These are phyloP conservation scores for Coecobrya sp. DNA, from an alignment of 2,888 invertebrate genomes.

Conservation along the genomic window DNA sequence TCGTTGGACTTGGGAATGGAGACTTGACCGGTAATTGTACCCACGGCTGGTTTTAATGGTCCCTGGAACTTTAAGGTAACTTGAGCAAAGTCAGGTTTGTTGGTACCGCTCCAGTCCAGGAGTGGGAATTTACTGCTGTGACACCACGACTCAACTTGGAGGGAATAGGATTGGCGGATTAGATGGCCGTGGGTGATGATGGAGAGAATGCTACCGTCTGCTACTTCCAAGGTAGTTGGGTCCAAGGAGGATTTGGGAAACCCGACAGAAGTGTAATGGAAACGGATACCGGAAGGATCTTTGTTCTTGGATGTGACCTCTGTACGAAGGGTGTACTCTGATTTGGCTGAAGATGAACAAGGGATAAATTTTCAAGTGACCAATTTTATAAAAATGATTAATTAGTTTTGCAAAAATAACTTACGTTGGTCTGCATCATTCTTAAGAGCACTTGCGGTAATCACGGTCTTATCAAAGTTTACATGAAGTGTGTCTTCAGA, in stretches of 20 bases:
- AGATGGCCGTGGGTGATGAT: neutral
- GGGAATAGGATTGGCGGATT: neutral
- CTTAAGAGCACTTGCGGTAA: neutral
- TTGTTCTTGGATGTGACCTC: neutral
- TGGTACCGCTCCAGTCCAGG: constrained; percentile 18
- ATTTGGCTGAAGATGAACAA: neutral
- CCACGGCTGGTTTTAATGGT: neutral
- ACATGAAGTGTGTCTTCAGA: neutral
- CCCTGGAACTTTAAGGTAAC: neutral
- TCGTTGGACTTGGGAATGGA: neutral
- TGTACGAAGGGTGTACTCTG: neutral
- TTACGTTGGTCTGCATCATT: constrained; percentile 40
- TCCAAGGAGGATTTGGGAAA: neutral
- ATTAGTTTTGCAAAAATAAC: neutral
- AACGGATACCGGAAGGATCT: neutral
- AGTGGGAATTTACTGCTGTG: neutral
- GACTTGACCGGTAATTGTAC: neutral
- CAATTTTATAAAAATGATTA: too few relatives aligned
- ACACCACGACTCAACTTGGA: neutral
- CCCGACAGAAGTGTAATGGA: constrained; percentile 2
- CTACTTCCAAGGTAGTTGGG: neutral
- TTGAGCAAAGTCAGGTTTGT: neutral
- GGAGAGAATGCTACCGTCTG: neutral
- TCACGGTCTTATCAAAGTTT: neutral
- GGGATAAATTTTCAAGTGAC: too few relatives aligned